Base-by-base conservation (phyloP, 2,888 invertebrate species). In the Therioaphis trifolii region DNA sequence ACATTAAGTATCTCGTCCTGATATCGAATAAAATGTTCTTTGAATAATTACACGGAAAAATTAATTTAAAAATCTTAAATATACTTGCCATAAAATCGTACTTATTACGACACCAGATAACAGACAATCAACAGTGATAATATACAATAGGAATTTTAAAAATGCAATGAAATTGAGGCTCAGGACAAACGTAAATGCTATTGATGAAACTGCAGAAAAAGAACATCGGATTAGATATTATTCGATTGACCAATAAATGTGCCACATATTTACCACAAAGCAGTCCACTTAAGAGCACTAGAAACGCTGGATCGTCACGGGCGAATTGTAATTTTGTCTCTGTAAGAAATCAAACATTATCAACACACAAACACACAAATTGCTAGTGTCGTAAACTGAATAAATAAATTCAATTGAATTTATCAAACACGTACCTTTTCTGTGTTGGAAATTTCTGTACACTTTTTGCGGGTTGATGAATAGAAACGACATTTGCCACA, bases 321-420 rank as follows among this genome's bases (percentile, higher is more conserved):
- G 99, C 99, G 92, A 97, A 99, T 89, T 99, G 99, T 87, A 96
- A 95, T 90, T 99, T 99, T 85, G 98, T 98, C 90, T 97, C 97
- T 97, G 90, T 92, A 91, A 84, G 86, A 86, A 78, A 77, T 12
- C 66, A 21, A 61, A 72, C 46, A 58, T 14, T 21, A 79, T 5
- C 18, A 2, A 58, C 27, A 43, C n/a, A n/a, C n/a, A 87, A 87
- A 69, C 55, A 85, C 76, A 72, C 4, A 71, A 18, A 35, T n/a
- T n/a, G n/a, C n/a, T n/a, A n/a, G n/a, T n/a, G n/a, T n/a, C n/a
- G n/a, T n/a, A n/a, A n/a, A n/a, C n/a, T n/a, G n/a, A n/a, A n/a
- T n/a, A n/a, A n/a, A n/a, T n/a, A n/a, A n/a, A 77, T 35, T 18
- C 61, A 61, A 55, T 58, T 27, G 84, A 71, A 63, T 76, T 11